Conservation (phyloP, 2,888 invertebrate genomes). For the Hermaeophaga mercurialis region DNA sequence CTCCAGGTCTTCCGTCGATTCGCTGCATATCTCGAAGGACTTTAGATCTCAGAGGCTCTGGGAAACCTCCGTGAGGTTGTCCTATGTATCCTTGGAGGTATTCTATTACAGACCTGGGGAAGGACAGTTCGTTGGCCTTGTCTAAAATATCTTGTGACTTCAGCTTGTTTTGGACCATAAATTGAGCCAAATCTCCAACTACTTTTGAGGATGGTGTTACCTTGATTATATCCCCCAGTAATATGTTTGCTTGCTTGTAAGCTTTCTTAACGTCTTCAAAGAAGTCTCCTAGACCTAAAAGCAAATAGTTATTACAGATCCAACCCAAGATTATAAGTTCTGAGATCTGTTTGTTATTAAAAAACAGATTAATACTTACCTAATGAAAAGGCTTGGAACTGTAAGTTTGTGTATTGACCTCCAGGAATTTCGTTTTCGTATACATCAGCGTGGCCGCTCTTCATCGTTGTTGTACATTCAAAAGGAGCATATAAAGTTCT, state of each 20-base stretch:
- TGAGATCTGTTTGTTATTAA: no score
- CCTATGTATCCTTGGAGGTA: constrained; percentile 96
- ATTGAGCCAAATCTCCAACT: constrained; percentile 98
- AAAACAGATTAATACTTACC: constrained; percentile 39
- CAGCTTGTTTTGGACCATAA: constrained; percentile 99
- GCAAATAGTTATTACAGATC: background rate
- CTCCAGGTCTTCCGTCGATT: constrained; percentile 91
- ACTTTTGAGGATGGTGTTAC: constrained; percentile 99
- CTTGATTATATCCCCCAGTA: constrained; percentile 97
- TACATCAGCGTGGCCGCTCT: constrained; percentile 97
- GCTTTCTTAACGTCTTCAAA: constrained; percentile 98
- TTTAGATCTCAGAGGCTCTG: constrained; percentile 91
- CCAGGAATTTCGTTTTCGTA: constrained; percentile 99
- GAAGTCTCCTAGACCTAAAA: constrained; percentile 85
- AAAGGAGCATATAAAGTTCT: constrained; percentile 96
- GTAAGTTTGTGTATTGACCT: constrained; percentile 98
- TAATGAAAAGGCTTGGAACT: constrained; percentile 98
- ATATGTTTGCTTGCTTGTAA: constrained; percentile 88
- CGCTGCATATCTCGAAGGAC: constrained; percentile 85
- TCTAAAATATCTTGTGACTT: constrained; percentile 80
- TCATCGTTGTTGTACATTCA: constrained; percentile 97
- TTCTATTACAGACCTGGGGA: constrained; percentile 97
- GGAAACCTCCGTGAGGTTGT: constrained; percentile 95
- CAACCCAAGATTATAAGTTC: no score
- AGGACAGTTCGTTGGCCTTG: constrained; percentile 92